Evolutionary conservation across 2,888 invertebrate species (phyloP).

Genomic region (Anoplius nigerrimus): DNA sequence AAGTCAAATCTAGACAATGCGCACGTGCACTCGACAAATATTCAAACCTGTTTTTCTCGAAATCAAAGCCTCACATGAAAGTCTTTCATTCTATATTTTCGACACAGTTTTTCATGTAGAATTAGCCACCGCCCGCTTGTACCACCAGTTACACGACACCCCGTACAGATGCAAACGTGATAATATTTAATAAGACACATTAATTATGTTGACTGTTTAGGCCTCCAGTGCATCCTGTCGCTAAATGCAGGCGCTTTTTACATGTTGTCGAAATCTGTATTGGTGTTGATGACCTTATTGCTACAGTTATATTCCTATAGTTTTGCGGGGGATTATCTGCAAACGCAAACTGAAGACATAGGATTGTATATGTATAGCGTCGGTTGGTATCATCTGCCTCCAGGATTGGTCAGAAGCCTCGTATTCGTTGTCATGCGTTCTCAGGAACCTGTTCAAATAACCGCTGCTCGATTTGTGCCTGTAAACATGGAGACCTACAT

Average conservation of each 20-base stretch:
- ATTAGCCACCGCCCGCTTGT: too few relatives aligned
- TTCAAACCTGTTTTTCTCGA: too few relatives aligned
- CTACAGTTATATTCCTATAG: conserved; percentile 2
- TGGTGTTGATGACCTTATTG: conserved; percentile 4
- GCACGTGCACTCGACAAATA: too few relatives aligned
- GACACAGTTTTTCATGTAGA: too few relatives aligned
- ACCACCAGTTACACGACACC: too few relatives aligned
- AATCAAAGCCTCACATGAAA: too few relatives aligned
- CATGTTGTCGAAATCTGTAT: not conserved
- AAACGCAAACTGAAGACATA: conserved; percentile 7
- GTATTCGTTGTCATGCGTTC: conserved; percentile 16
- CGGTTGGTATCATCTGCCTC: conserved; percentile 14
- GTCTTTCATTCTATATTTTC: too few relatives aligned
- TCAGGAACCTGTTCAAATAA: conserved; percentile 14
- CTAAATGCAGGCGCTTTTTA: not conserved
- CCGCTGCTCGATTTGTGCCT: conserved; percentile 8
- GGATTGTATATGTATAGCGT: not conserved
- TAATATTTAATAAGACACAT: too few relatives aligned
- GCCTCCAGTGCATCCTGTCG: conserved; percentile 1
- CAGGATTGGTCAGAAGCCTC: not conserved
- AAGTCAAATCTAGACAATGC: too few relatives aligned
- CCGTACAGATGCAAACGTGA: too few relatives aligned
- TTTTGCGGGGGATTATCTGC: conserved; percentile 8
- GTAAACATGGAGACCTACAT: conserved; percentile 21
- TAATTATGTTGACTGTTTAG: not conserved